Evolutionary conservation across 2,888 invertebrate genomes (phyloP).

Genomic region (Lampropteryx suffumata): DNA sequence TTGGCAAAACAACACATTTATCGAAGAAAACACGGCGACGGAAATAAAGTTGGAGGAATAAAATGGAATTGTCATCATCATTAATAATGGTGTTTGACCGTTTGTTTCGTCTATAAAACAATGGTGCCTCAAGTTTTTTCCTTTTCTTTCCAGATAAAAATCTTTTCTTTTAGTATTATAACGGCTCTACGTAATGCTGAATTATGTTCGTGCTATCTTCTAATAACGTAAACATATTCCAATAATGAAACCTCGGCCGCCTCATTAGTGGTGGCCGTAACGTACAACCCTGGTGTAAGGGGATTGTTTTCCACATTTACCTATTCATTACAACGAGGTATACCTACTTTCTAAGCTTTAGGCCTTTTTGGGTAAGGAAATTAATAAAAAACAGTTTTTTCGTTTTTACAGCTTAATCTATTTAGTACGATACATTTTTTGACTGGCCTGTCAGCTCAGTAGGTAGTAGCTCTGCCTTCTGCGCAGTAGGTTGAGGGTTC

Average conservation of each 20-base stretch:
- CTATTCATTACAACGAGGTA: neutral
- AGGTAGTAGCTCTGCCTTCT: too few species aligned
- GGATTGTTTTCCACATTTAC: slow-evolving; percentile 15
- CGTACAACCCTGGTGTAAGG: slow-evolving; percentile 8
- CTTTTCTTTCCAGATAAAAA: neutral
- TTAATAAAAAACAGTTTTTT: neutral
- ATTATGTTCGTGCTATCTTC: slow-evolving; percentile 1
- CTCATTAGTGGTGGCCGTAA: slow-evolving; percentile 19
- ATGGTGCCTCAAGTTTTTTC: too few species aligned
- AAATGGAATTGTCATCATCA: too few species aligned
- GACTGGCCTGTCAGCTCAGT: too few species aligned
- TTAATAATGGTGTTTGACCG: too few species aligned
- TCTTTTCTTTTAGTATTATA: slow-evolving; percentile 6
- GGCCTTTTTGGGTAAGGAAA: neutral
- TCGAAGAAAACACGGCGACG: too few species aligned
- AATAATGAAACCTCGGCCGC: slow-evolving; percentile 18
- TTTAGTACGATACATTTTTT: too few species aligned
- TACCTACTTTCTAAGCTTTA: neutral
- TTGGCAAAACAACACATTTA: too few species aligned
- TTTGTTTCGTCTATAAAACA: too few species aligned
- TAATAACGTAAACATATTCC: slow-evolving; percentile 16
- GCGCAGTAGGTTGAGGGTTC: too few species aligned
- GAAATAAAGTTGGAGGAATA: too few species aligned
- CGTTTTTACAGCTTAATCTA: neutral
- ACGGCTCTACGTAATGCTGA: slow-evolving; percentile 53